phyloP scores from a whole-genome alignment of 92 coral and sea anemone genomes.

The Siderastrea siderea region DNA sequence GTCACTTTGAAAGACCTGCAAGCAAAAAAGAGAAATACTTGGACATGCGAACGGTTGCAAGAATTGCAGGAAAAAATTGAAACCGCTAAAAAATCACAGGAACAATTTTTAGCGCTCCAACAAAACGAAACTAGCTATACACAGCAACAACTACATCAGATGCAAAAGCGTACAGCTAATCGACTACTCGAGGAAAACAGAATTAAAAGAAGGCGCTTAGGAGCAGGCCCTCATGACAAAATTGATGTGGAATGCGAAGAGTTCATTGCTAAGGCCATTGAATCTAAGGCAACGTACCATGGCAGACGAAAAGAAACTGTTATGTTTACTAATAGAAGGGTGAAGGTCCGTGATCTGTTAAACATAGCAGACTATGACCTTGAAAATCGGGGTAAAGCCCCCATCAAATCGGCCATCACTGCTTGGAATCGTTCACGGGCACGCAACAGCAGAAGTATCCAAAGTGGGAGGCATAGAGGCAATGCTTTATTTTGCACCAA shows the following conservation, averaged over 20 bases:
- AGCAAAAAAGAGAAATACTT: no score
- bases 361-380: constrained; percentile 1
- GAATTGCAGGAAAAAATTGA: no score
- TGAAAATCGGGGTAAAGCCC: constrained; percentile 1
- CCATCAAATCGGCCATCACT: constrained; percentile 29
- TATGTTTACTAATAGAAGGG: constrained; percentile 19
- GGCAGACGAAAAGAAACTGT: no score
- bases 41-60: no score
- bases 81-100: background rate
- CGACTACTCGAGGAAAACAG: constrained; percentile 28
- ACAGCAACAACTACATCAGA: no score
- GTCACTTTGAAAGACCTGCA: no score
- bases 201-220: constrained; percentile 33
- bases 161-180: background rate
- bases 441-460: constrained; percentile 22
- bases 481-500: no score
- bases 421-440: constrained; percentile 39
- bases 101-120: no score
- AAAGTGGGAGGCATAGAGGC: no score
- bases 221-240: constrained; percentile 31
- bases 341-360: constrained; percentile 33
- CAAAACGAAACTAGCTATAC: no score
- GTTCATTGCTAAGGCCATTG: constrained; percentile 3
- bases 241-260: constrained; percentile 51
- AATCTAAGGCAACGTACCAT: no score